Conservation (phyloP, 1,140 invertebrate species). For the Sminthurinus signatus region DNA sequence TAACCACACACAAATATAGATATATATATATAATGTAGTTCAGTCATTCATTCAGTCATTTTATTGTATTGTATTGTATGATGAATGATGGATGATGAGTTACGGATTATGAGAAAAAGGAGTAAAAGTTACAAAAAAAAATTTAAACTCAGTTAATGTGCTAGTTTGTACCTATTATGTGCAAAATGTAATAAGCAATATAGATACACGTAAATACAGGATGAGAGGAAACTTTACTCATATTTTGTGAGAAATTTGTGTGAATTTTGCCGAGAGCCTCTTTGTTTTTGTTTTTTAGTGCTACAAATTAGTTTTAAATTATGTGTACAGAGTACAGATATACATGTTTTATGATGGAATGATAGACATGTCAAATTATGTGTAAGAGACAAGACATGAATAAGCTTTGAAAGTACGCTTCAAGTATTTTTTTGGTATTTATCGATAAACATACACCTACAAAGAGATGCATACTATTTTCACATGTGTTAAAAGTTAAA, state of each 20-base stretch:
- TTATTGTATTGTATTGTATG: neutral
- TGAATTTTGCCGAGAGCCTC: neutral
- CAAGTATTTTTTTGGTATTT: neutral
- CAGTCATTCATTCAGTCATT: neutral
- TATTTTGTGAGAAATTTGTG: neutral
- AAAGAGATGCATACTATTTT: neutral
- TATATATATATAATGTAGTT: neutral
- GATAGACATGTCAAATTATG: too few species aligned
- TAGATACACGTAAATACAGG: neutral
- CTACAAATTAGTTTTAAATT: too few species aligned
- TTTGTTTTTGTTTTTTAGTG: too few species aligned
- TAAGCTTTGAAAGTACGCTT: neutral
- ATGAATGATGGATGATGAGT: neutral
- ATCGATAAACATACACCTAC: neutral
- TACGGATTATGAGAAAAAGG: neutral
- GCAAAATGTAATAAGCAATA: neutral
- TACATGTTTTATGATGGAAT: too few species aligned
- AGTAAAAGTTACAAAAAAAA: neutral
- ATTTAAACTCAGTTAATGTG: neutral
- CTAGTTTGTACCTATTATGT: neutral
- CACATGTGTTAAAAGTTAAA: too few species aligned
- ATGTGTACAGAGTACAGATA: too few species aligned
- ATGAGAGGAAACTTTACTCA: neutral
- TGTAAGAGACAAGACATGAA: neutral
- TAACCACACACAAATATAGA: neutral